A percentile compares a stretch with the other conserved stretches of the same genome.
Evolutionary conservation across 2,797 vertebrate genomes (phyloP).

Genomic region (Galaxias olidus): DNA sequence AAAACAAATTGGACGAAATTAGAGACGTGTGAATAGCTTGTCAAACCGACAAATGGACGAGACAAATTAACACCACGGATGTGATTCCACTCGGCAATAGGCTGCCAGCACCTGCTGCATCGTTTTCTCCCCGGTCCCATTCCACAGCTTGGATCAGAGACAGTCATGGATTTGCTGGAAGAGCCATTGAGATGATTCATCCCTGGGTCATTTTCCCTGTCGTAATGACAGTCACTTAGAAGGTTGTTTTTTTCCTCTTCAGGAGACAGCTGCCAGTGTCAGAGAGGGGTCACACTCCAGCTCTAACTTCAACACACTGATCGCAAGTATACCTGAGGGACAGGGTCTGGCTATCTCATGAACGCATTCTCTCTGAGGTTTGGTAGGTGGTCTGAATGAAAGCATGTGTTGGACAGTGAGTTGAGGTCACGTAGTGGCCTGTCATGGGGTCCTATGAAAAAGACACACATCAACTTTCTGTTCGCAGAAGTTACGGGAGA

Average conservation of each 20-base stretch:
- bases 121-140: constrained; percentile 31
- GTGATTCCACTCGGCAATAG: constrained; percentile 35
- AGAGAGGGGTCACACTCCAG: constrained; percentile 53
- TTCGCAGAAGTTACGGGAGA: background rate
- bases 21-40: constrained; percentile 21
- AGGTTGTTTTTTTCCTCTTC: constrained; percentile 28
- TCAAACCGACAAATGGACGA: constrained; percentile 10
- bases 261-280: constrained; percentile 61
- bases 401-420: constrained; percentile 6
- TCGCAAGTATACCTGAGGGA: constrained; percentile 44
- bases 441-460: constrained; percentile 7
- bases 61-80: constrained; percentile 46
- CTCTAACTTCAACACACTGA: constrained; percentile 43
- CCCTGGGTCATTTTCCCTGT: constrained; percentile 45
- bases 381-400: constrained; percentile 21
- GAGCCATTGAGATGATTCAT: constrained; percentile 60
- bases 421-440: constrained; percentile 14
- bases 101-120: constrained; percentile 43
- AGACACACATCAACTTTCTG: constrained; percentile 9
- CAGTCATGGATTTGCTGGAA: constrained; percentile 24
- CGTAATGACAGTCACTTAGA: constrained; percentile 26
- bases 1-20: background rate
- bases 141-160: constrained; percentile 46
- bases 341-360: constrained; percentile 26
- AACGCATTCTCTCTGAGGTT: constrained; percentile 10